Evolutionary conservation across 1,140 invertebrate species (phyloP), one percentile per base, ranked within the genome.

Genomic region (Drosophila aff.): DNA sequence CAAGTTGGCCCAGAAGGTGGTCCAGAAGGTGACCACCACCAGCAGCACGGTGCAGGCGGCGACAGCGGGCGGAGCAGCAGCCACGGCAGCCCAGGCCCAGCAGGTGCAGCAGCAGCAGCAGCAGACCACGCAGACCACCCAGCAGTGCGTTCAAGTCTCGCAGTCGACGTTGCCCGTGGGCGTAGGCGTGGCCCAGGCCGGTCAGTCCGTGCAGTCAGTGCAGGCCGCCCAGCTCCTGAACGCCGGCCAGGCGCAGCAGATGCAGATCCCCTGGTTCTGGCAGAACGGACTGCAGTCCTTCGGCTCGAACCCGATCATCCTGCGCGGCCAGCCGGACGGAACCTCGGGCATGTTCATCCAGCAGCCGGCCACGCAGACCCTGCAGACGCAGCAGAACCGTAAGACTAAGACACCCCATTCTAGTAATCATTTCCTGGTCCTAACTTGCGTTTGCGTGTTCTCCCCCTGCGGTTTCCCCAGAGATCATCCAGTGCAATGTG

Each of bases 301-400:
- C 5, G 94, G 95, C 1, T 96, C 95, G 6, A 97, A 97, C 93
- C 97, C 97, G 79, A 97, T 98, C 80, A 97, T 98, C 76, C 93
- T 97, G 63, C 96, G 96, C 10, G 94, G 95, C 4, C 96, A 97
- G 81, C 95, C 96, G 13, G 97, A 97, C 91, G 95, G 95, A 16
- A 93, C 94, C 5, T 82, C 82, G 33, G 93, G 94, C 53, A 97
- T 98, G 96, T 97, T 97, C 79, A 97, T 98, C 77, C 97, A 97
- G 86, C 97, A 97, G 85, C 96, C 96, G 84, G 95, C 96, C 1
- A 79, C 93, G 59, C 93, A 93, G 61, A 85, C 89, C 23, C 63
- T 91, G 18, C 93, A 93, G 33, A 76, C 87, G n/a, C 91, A 92
- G 41, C 91, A 87, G 53, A 92, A 93, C 74, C 92, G 92, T 92